phyloP scores from a whole-genome alignment of 2,888 invertebrate genomes.

The Entomobrya multifasciata region DNA sequence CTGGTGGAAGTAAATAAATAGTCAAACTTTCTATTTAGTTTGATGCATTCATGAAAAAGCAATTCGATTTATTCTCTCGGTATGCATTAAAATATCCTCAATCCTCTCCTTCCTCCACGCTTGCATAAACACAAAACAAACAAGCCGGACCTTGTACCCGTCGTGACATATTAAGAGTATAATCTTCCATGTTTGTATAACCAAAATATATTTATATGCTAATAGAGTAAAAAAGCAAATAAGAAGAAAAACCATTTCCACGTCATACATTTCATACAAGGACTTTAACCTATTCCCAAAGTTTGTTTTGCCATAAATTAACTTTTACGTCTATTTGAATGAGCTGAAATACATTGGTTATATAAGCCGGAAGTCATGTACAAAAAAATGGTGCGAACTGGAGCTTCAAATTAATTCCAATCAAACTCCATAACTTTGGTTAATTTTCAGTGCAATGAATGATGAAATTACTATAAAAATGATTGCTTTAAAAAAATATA shows the following conservation, averaged over 20 bases:
- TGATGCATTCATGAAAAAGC: constrained; percentile 21
- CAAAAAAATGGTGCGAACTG: too few relatives aligned
- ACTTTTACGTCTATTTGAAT: too few relatives aligned
- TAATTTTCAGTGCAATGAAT: too few relatives aligned
- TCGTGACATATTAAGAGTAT: background rate
- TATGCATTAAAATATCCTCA: background rate
- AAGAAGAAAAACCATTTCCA: background rate
- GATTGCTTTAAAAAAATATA: too few relatives aligned
- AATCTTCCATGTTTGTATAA: too few relatives aligned
- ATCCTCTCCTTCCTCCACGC: background rate
- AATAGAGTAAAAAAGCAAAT: background rate
- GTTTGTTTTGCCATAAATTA: background rate
- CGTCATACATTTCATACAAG: background rate
- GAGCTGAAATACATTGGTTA: too few relatives aligned
- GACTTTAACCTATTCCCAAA: background rate
- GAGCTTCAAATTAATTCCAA: too few relatives aligned
- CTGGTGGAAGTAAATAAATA: constrained; percentile 1
- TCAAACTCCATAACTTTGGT: too few relatives aligned
- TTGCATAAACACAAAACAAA: background rate
- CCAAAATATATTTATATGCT: background rate
- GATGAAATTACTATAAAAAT: too few relatives aligned
- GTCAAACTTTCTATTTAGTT: background rate
- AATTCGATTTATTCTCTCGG: background rate
- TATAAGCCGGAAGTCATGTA: too few relatives aligned
- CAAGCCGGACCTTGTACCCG: background rate